Conservation (phyloP, 2,113 vertebrate species). For the Acrocephalus arundinaceus region DNA sequence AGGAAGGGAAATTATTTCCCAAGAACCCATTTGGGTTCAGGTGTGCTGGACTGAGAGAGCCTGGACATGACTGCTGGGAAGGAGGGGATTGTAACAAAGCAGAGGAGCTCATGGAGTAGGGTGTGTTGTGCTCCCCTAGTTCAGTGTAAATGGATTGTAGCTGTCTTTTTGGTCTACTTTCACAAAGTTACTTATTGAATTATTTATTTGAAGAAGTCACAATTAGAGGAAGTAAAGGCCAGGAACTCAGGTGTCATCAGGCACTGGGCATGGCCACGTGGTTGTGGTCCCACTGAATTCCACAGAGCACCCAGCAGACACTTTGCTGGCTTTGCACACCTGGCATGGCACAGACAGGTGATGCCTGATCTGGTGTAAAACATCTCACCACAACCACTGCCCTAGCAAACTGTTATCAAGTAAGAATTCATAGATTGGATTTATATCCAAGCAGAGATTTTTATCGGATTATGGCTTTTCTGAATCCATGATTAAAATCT, state of each 20-base stretch:
- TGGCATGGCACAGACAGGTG: background rate
- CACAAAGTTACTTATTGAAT: background rate
- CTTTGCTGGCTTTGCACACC: background rate
- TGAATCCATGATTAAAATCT: background rate
- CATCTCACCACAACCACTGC: background rate
- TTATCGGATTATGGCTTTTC: background rate
- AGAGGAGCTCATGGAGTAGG: background rate
- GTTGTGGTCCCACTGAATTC: background rate
- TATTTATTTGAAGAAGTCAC: background rate
- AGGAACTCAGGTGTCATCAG: background rate
- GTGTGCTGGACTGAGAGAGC: background rate
- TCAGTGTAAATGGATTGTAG: background rate
- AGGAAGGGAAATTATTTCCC: background rate
- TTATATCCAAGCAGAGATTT: background rate
- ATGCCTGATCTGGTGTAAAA: background rate
- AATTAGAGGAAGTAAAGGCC: background rate
- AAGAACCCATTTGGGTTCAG: background rate
- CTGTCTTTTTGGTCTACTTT: background rate
- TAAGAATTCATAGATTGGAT: background rate
- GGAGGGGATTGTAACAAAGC: background rate
- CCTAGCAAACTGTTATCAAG: background rate
- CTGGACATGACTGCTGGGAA: background rate
- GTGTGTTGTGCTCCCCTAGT: background rate
- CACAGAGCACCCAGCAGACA: background rate
- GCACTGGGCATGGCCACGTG: accelerated